Evolutionary conservation across 1,140 invertebrate species (phyloP).

Genomic region (Leguminivora glycinivorella): DNA sequence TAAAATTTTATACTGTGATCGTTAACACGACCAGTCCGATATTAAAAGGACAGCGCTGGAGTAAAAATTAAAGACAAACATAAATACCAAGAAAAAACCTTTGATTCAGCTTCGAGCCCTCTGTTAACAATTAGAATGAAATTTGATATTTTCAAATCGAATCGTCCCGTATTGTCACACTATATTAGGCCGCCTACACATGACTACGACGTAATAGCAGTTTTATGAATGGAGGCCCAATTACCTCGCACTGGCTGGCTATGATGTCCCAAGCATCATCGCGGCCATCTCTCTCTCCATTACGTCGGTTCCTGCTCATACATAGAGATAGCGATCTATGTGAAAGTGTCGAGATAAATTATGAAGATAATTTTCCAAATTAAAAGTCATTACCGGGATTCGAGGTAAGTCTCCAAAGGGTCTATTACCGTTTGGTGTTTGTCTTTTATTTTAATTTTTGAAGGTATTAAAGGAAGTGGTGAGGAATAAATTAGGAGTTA

Average conservation of each 20-base stretch:
- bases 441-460: conserved; percentile 47
- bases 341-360: conserved; percentile 28
- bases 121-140: conserved; percentile 63
- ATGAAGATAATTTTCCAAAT: conserved; percentile 37
- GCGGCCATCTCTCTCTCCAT: neutral
- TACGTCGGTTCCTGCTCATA: neutral
- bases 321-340: conserved; percentile 24
- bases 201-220: conserved; percentile 43
- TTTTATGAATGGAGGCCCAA: conserved; percentile 50
- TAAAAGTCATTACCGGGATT: conserved; percentile 26
- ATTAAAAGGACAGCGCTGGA: conserved; percentile 72
- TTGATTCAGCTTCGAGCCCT: conserved; percentile 49
- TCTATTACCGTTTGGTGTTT: conserved; percentile 26
- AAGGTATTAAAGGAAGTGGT: conserved; percentile 54
- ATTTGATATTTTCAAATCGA: conserved; percentile 65
- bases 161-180: conserved; percentile 54
- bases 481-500: conserved; percentile 76
- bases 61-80: conserved; percentile 77
- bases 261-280: neutral
- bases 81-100: conserved; percentile 70
- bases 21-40: conserved; percentile 73
- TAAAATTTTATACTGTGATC: conserved; percentile 77
- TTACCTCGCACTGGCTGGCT: neutral
- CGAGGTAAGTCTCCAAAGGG: conserved; percentile 19
- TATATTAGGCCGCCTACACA: conserved; percentile 35